Evolutionary conservation across 2,113 vertebrate genomes (phyloP), one percentile per base, ranked within the genome.

Genomic region (Oryzias melastigma): DNA sequence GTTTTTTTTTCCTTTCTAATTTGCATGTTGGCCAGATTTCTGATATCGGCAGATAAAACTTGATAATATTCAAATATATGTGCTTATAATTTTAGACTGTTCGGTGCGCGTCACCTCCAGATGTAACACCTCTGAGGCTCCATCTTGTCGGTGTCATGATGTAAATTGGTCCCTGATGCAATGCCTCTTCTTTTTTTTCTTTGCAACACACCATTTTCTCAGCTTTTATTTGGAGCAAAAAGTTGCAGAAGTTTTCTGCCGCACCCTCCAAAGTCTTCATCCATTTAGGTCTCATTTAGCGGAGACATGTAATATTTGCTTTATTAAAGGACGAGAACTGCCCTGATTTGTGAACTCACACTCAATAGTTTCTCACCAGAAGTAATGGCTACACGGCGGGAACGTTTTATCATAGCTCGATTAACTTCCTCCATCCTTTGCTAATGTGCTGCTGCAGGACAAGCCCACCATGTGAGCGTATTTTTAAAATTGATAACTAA

Each of bases 121-220:
- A 85, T 86, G 68, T 79, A 77, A 85, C 80, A 77, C 82, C 78
- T 82, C 73, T 16, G 58, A 83, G 72, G 78, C 71, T 79, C 64
- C 75, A 77, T 79, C 82, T 67, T 65, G 77, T 70, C 68, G 65
- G 68, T 68, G 84, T 84, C 80, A 74, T 65, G 70, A 80, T 85
- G 77, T 77, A 84, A 85, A 86, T 78, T 84, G 81, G 73, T 84
- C 82, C 81, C 78, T 14, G 75, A 79, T 80, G 80, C 66, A 62
- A 74, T 62, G 75, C 69, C 75, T 80, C 15, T 47, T 18, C 18
- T 8, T 17, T 35, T 8, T 46, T 69, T 71, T 71, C 75, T 71
- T 83, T 53, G 51, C 46, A 68, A 60, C 57, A 47, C 55, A 45
- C 24, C 42, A 63, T 81, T 80, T 84, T 81, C 78, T 70, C 42